A percentile compares a stretch with the other conserved stretches of the same genome.
Evolutionary conservation across 2,888 invertebrate species (phyloP).

Genomic region (Glaucopsyche alexis): DNA sequence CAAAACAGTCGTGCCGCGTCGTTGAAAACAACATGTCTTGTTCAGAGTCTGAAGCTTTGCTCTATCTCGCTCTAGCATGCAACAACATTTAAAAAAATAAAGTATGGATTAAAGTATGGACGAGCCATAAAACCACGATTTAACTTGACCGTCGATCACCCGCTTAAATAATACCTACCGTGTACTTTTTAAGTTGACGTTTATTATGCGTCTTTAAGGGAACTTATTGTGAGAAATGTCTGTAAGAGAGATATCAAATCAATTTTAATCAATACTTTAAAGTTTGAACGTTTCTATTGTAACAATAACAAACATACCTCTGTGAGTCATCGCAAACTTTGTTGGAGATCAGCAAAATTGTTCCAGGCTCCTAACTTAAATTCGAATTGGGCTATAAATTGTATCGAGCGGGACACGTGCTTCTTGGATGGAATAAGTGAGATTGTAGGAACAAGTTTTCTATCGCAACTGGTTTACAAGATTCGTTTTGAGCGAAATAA

Average conservation of each 20-base stretch:
- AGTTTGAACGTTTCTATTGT: conserved; percentile 19
- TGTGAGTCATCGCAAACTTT: conserved; percentile 43
- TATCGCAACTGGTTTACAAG: conserved; percentile 24
- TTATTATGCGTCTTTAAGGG: background rate
- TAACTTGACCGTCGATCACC: too few relatives aligned
- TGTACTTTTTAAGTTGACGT: too few relatives aligned
- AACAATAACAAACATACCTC: conserved; percentile 37
- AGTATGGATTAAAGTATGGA: too few relatives aligned
- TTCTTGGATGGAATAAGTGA: conserved; percentile 30
- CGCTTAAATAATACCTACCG: too few relatives aligned
- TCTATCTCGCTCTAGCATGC: too few relatives aligned
- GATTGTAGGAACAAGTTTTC: conserved; percentile 29
- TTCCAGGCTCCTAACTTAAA: conserved; percentile 49
- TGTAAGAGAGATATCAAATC: background rate
- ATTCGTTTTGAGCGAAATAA: conserved; percentile 27
- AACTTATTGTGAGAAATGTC: background rate
- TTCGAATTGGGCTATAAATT: conserved; percentile 53
- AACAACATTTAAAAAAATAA: too few relatives aligned
- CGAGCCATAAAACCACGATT: too few relatives aligned
- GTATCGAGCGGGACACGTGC: conserved; percentile 42
- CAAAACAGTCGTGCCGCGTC: too few relatives aligned
- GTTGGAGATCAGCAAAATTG: conserved; percentile 49
- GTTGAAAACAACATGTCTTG: too few relatives aligned
- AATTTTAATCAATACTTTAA: conserved; percentile 16
- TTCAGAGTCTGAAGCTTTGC: too few relatives aligned